A percentile compares a stretch with the other conserved stretches of the same genome.
phyloP scores from a whole-genome alignment of 1,140 invertebrate species.

The Antheraea pernyi region DNA sequence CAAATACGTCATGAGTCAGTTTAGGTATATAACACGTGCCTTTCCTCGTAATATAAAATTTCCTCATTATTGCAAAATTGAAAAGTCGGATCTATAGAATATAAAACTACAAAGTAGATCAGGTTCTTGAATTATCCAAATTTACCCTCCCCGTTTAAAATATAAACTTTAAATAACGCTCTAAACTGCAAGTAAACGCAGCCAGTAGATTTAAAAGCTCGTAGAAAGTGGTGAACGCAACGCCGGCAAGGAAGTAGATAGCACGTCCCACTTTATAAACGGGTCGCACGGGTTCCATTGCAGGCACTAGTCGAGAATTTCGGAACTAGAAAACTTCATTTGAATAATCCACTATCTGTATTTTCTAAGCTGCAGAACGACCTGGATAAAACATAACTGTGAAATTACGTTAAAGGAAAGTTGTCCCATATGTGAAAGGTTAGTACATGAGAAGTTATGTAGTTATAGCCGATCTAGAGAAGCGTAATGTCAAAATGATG shows the following conservation, averaged over 20 bases:
- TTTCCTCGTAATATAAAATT: too few species aligned
- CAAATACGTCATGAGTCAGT: too few species aligned
- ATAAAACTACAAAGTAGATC: not conserved
- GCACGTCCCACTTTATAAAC: not conserved
- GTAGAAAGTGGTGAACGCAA: not conserved
- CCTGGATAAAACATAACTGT: not conserved
- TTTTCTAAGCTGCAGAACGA: not conserved
- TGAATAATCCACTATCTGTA: not conserved
- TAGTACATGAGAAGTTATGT: too few species aligned
- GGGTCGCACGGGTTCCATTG: not conserved
- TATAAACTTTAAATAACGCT: not conserved
- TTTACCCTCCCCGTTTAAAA: not conserved
- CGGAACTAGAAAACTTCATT: not conserved
- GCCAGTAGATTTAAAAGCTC: not conserved
- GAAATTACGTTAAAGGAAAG: not conserved
- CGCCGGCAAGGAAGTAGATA: constrained; percentile 3
- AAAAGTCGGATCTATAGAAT: too few species aligned
- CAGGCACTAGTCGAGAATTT: not conserved
- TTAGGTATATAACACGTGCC: too few species aligned
- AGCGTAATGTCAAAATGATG: too few species aligned
- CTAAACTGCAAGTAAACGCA: not conserved
- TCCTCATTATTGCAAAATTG: too few species aligned
- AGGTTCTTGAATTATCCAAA: not conserved
- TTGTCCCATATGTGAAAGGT: too few species aligned
- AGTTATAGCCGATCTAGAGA: too few species aligned